Base-by-base conservation (phyloP, 2,888 invertebrate species). In the Hirudinaria manillensis region DNA sequence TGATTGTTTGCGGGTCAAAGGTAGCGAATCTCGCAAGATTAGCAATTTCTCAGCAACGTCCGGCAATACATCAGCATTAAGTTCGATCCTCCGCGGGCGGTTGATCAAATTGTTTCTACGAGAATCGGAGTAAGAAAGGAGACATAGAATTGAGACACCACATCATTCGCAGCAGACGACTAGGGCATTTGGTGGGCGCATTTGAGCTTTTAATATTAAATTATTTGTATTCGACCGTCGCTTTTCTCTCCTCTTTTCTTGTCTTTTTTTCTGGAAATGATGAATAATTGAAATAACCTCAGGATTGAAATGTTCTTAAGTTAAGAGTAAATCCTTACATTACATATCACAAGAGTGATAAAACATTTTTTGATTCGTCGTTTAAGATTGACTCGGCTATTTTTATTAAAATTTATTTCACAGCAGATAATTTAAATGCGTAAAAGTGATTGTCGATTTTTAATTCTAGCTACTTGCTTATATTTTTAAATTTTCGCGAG, bases 41-140 rank as follows among this genome's bases (percentile, higher is more conserved):
- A 61, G 61, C 61, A 61, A 61, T 61, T 61, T 61, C 61, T 61
- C 61, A 61, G 61, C 61, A 61, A 61, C 61, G 61, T 29, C 61
- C 61, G 7, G 29, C 61, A 24, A 61, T 61, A 61, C 61, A 61
- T 61, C 61, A 61, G 61, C 61, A 61, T 61, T 61, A 61, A 61
- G 61, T 61, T 61, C 61, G 24, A 61, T 61, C 29, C 61, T 29
- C 61, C 61, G 61, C n/a, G 24, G 61, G 61, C 61, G 24, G 24
- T 61, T 61, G 61, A 61, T 61, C 61, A 61, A 61, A 61, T 61
- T 61, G 61, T 61, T 61, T 61, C 61, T 27, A 21, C 56, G n/a
- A 24, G 56, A 56, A 10, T 24, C 10, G 61, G 61, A 24, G 61
- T 61, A 10, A n/a, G n/a, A n/a, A 21, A 24, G 61, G 61, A 24